These are phyloP conservation scores for Apeltes quadracus DNA, from an alignment of 2,113 vertebrate genomes.

Conservation along the genomic window DNA sequence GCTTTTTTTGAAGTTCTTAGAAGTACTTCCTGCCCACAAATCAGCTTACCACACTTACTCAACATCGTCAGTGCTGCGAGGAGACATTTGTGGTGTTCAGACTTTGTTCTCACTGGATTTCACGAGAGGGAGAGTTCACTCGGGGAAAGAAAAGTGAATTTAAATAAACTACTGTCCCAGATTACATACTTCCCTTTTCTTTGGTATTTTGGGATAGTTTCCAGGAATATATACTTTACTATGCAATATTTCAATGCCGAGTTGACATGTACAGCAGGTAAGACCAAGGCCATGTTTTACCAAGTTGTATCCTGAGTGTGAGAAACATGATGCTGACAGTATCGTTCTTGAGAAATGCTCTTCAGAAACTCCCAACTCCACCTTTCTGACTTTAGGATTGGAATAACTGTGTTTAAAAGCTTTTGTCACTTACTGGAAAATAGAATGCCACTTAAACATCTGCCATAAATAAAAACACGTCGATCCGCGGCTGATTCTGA, in stretches of 20 bases:
- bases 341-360: neutral
- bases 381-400: neutral
- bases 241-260: neutral
- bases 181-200: neutral
- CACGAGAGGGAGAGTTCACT: neutral
- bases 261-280: neutral
- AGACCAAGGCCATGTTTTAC: neutral
- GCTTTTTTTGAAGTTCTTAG: constrained; percentile 42
- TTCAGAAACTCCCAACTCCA: neutral
- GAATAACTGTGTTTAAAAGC: neutral
- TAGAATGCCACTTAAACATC: neutral
- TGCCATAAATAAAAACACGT: too few species aligned
- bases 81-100: constrained; percentile 27
- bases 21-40: constrained; percentile 48
- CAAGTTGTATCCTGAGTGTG: neutral
- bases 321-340: neutral
- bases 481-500: too few species aligned
- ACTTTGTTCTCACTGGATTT: constrained; percentile 8
- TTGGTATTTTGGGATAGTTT: neutral
- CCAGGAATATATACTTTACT: neutral
- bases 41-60: neutral
- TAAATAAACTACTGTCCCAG: neutral
- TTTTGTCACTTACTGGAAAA: neutral
- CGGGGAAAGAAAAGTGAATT: neutral
- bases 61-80: constrained; percentile 12